phyloP scores from a whole-genome alignment of 2,888 invertebrate genomes.

The Idaea biselata region DNA sequence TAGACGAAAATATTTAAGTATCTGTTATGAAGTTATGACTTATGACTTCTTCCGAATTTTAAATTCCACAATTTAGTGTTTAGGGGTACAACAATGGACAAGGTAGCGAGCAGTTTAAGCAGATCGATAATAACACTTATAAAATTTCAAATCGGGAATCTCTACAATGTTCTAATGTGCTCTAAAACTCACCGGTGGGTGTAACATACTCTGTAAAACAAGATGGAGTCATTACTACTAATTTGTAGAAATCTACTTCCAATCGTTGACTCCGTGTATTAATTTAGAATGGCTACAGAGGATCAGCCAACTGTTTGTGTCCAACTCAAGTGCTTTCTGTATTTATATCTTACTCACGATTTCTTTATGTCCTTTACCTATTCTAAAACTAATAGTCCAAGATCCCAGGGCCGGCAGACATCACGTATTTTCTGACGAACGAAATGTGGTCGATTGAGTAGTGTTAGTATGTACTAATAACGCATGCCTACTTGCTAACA shows the following conservation, averaged over 20 bases:
- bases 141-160: constrained; percentile 9
- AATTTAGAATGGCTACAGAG: constrained; percentile 56
- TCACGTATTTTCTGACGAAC: too few species aligned
- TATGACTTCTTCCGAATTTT: neutral
- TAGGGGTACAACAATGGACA: neutral
- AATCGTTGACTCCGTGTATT: constrained; percentile 71
- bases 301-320: constrained; percentile 21
- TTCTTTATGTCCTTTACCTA: neutral
- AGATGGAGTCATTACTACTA: constrained; percentile 78
- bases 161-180: constrained; percentile 55
- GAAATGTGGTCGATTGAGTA: too few species aligned
- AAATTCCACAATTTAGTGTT: constrained; percentile 9
- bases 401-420: too few species aligned
- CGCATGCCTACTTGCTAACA: too few species aligned
- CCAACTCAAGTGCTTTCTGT: neutral
- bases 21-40: neutral
- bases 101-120: constrained; percentile 5
- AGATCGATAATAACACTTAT: constrained; percentile 10
- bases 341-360: neutral
- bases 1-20: constrained; percentile 3
- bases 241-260: constrained; percentile 56
- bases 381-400: neutral
- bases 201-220: constrained; percentile 80
- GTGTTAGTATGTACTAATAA: too few species aligned
- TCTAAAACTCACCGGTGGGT: constrained; percentile 79